Evolutionary conservation across 2,113 vertebrate genomes (phyloP), one percentile per base, ranked within the genome.

Genomic region (Melanotaenia duboulayi): DNA sequence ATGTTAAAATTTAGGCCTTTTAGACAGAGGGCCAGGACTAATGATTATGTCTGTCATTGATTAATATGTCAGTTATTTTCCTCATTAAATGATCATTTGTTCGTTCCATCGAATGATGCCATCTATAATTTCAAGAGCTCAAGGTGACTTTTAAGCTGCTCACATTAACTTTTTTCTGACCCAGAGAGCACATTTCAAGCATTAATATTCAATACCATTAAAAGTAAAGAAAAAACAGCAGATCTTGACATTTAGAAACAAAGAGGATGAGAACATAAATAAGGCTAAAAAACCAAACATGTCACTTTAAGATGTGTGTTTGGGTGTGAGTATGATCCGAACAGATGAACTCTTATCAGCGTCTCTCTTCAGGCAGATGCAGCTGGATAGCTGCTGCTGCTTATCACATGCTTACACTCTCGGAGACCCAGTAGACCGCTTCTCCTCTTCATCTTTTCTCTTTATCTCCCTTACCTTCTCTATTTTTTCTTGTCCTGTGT

Each of bases 351-450:
- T 76, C 67, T 85, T 83, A 83, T 81, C 82, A 40, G 63, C 37
- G 37, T 80, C 49, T 28, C 71, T 83, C 68, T 52, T 59, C 57
- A 9, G 73, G 66, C 70, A 78, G 82, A 81, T 81, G 7, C 22
- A 70, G 67, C 59, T 24, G 66, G 74, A 79, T 63, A 32, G 23
- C 56, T 83, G 80, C 75, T 83, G 80, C 75, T 59, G 65, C 62
- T 86, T 65, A 88, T 84, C 80, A 74, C 60, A 67, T 35, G 19
- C 35, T 82, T 68, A 76, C 57, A 79, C 69, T 49, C 65, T 76
- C 62, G 35, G 49, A 77, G 55, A n/a, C 52, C 24, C 57, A 44
- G n/a, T 56, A 64, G 50, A 25, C 65, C 46, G 61, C 37, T 48
- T 16, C 52, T 73, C 50, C 59, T 40, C 12, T 19, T n/a, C n/a